phyloP scores from a whole-genome alignment of 2,888 invertebrate species.

The Metopia argyrocephala region DNA sequence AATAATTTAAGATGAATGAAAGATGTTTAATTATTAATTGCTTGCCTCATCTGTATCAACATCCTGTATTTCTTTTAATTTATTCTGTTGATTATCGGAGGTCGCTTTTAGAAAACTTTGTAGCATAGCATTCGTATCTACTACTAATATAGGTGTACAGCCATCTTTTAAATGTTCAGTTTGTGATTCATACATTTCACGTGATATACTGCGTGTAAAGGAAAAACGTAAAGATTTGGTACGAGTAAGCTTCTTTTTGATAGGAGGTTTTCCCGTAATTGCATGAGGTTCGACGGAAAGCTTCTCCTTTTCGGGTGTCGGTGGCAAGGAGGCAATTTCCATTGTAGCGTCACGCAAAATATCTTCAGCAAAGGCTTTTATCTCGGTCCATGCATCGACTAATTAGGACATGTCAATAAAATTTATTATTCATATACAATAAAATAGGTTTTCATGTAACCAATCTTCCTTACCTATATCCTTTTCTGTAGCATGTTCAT shows the following conservation, averaged over 20 bases:
- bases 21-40: conserved; percentile 69
- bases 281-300: conserved; percentile 70
- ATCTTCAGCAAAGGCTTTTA: conserved; percentile 82
- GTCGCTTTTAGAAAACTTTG: conserved; percentile 75
- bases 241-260: conserved; percentile 77
- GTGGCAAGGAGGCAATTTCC: conserved; percentile 70
- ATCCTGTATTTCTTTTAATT: conserved; percentile 75
- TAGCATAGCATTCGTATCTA: conserved; percentile 75
- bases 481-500: conserved; percentile 86
- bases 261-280: conserved; percentile 72
- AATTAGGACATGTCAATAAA: conserved; percentile 13
- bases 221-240: conserved; percentile 78
- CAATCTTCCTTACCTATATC: conserved; percentile 82
- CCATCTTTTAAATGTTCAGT: conserved; percentile 78
- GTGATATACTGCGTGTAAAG: conserved; percentile 78
- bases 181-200: conserved; percentile 78
- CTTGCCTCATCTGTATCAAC: conserved; percentile 78
- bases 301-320: conserved; percentile 73
- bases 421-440: background rate
- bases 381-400: conserved; percentile 83
- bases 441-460: too few relatives aligned
- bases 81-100: conserved; percentile 69
- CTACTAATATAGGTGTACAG: conserved; percentile 78
- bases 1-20: background rate
- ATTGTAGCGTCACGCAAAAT: conserved; percentile 78